Evolutionary conservation across 2,797 vertebrate species (phyloP).

Genomic region (Falco cherrug): DNA sequence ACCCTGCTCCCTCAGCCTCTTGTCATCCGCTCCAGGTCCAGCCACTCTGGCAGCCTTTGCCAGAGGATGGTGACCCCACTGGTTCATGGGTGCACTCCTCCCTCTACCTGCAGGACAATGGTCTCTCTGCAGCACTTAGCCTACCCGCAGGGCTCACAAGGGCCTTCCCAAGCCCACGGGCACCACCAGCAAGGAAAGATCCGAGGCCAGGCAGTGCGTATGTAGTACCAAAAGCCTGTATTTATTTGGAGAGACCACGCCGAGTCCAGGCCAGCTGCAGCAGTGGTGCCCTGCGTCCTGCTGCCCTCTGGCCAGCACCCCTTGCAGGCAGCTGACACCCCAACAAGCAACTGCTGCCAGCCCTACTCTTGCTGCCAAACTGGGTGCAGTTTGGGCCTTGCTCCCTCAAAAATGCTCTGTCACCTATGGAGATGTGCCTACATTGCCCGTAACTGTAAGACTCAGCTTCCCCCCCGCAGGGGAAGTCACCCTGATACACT

Average conservation of each 20-base stretch:
- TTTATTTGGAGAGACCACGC: slow-evolving; percentile 4
- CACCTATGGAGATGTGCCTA: not conserved
- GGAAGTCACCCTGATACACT: not conserved
- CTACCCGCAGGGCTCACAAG: rapidly evolving
- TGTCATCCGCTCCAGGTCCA: rapidly evolving
- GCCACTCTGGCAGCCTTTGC: not conserved
- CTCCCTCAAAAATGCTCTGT: not conserved
- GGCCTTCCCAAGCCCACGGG: not conserved
- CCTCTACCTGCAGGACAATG: not conserved
- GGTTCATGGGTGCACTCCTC: too few species aligned
- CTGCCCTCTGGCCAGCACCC: not conserved
- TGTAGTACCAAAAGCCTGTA: not conserved
- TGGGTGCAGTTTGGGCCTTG: not conserved
- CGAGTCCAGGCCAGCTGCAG: not conserved
- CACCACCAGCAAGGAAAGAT: not conserved
- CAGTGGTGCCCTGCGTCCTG: not conserved
- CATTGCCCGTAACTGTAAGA: not conserved
- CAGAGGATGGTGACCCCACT: not conserved
- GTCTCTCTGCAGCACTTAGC: not conserved
- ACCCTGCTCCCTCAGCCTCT: not conserved
- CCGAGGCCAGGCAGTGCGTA: not conserved
- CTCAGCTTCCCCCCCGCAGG: rapidly evolving
- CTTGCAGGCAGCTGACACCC: not conserved
- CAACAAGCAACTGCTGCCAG: not conserved
- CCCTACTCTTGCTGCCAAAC: not conserved